phyloP scores from a whole-genome alignment of 2,888 invertebrate genomes.

The Venustoraphidia nigricollis region DNA sequence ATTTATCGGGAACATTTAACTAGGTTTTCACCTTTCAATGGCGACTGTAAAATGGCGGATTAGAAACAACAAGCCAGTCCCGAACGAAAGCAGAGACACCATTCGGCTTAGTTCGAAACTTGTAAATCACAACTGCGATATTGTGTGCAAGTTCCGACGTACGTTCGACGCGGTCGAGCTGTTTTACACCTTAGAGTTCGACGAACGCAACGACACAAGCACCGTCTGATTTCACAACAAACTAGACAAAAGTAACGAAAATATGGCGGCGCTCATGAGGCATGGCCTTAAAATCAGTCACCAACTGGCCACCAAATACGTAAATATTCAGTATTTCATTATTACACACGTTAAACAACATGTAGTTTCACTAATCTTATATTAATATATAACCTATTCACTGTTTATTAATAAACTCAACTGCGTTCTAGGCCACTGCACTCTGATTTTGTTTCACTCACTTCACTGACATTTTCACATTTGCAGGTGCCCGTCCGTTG shows the following conservation, averaged over 20 bases:
- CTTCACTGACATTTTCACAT: background rate
- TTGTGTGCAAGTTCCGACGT: conserved; percentile 15
- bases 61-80: conserved; percentile 60
- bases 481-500: conserved; percentile 19
- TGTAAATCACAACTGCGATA: conserved; percentile 20
- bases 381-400: background rate
- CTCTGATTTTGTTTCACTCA: background rate
- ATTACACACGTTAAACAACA: conserved; percentile 3
- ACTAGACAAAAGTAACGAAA: conserved; percentile 17
- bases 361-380: too few species aligned
- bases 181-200: too few species aligned
- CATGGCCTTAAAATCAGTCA: conserved; percentile 30
- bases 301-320: conserved; percentile 23
- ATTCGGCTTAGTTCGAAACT: conserved; percentile 31
- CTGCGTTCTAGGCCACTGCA: background rate
- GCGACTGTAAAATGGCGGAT: conserved; percentile 88
- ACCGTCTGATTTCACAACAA: too few species aligned
- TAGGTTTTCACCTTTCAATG: conserved; percentile 80
- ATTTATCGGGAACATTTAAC: conserved; percentile 52
- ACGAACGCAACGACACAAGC: too few species aligned
- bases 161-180: conserved; percentile 13
- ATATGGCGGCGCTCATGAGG: conserved; percentile 45
- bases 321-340: conserved; percentile 22
- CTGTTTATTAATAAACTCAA: conserved; percentile 1
- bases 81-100: conserved; percentile 46